These are phyloP conservation scores for Pyrrhosoma nymphula DNA, from an alignment of 2,888 invertebrate genomes.

Conservation along the genomic window DNA sequence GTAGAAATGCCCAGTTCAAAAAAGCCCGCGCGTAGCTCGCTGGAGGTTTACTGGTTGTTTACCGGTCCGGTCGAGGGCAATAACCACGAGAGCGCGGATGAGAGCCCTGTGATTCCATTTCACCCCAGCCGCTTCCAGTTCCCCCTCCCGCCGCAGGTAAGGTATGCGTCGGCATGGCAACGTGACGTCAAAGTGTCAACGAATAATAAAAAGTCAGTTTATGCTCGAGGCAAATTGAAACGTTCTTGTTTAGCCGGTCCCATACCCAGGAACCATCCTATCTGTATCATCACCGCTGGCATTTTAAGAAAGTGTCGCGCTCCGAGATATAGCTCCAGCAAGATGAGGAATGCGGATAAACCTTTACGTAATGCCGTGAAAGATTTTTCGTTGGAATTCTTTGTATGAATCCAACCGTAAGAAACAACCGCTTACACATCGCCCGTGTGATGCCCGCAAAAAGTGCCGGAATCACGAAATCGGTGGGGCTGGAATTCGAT, in stretches of 20 bases:
- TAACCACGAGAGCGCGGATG: slow-evolving; percentile 18
- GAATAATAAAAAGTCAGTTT: slow-evolving; percentile 37
- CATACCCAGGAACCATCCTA: not conserved
- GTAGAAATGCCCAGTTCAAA: not conserved
- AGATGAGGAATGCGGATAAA: not conserved
- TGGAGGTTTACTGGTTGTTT: not conserved
- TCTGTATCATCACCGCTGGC: not conserved
- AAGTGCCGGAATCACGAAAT: not conserved
- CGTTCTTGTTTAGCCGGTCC: slow-evolving; percentile 21
- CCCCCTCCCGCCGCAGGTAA: slow-evolving; percentile 24
- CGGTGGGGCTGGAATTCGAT: not conserved
- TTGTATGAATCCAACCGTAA: not conserved
- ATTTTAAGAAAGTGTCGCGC: not conserved
- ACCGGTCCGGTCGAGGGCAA: not conserved
- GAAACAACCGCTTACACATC: not conserved
- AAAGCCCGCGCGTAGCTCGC: not conserved
- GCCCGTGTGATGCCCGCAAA: not conserved
- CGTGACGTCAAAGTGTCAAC: slow-evolving; percentile 63
- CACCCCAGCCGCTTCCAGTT: slow-evolving; percentile 42
- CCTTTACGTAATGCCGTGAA: not conserved
- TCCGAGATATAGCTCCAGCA: not conserved
- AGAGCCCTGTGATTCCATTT: not conserved
- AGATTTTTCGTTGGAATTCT: not conserved
- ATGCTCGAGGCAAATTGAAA: slow-evolving; percentile 46
- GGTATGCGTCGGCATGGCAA: slow-evolving; percentile 54